Base-by-base conservation (phyloP, 2,113 vertebrate genomes). In the Gavialis gangeticus region DNA sequence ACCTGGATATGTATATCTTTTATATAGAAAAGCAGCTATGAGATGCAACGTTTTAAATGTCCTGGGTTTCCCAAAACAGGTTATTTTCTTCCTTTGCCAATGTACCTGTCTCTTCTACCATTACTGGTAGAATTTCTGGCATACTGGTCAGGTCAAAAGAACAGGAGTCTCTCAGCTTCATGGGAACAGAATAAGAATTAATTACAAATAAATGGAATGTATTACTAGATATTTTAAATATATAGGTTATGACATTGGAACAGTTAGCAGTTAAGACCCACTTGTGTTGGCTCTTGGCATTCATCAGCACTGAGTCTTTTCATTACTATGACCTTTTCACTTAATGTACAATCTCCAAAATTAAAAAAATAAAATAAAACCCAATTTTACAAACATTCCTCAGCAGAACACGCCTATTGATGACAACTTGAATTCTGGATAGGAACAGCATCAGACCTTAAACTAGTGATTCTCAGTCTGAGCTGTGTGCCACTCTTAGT, bases 301-400 rank as follows among this genome's bases (percentile, higher is more conserved):
- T 83, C 94, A 80, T 95, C 93, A 91, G 28, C 94, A 2, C 37
- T 62, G 79, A 93, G n/a, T 79, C 75, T 79, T 87, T 62, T 73
- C 25, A 24, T 69, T 89, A 6, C 55, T 85, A 84, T 58, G 34
- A 82, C 57, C 75, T 95, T 87, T 87, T 66, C 75, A 24, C 69
- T 91, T 84, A 71, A 37, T 24, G 18, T 59, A 7, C 46, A 4
- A 77, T 12, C 77, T 89, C 78, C 64, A 82, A 91, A 75, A 75
- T 1, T 12, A 2, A 82, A 82, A 64, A 16, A 67, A 46, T 46
- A 67, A 67, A 55, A 34, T n/a, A n/a, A 25, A 89, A 75, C 57
- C 84, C 69, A 58, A 66, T 37, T 63, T 75, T 92, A 54, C 34
- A 85, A 56, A 79, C 34, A 25, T 21, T 89, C 76, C 1, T 0